Evolutionary conservation across 2,797 vertebrate species (phyloP).

Genomic region (Arremon brunneinucha): DNA sequence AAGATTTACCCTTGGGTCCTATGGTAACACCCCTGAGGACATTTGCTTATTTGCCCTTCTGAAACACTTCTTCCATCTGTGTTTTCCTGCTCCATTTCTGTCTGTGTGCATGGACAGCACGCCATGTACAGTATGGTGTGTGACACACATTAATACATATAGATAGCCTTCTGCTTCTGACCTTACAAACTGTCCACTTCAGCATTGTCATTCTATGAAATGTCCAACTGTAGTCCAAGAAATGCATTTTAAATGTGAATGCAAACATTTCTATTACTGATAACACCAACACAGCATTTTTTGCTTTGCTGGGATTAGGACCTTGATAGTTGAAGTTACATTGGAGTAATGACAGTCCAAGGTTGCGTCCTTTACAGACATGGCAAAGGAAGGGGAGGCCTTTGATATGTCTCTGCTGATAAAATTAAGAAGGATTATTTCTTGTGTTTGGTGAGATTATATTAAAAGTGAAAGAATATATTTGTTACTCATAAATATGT

Average conservation of each 20-base stretch:
- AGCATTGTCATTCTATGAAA: slow-evolving; percentile 59
- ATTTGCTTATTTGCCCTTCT: not conserved
- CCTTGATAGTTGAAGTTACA: slow-evolving; percentile 50
- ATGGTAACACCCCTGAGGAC: not conserved
- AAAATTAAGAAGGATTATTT: slow-evolving; percentile 17
- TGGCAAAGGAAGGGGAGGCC: not conserved
- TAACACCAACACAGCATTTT: slow-evolving; percentile 65
- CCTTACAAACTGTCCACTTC: slow-evolving; percentile 69
- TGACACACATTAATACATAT: slow-evolving; percentile 43
- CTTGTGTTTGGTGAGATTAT: not conserved
- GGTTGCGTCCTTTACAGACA: slow-evolving; percentile 2
- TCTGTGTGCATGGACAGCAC: not conserved
- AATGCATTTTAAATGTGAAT: slow-evolving; percentile 69
- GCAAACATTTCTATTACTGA: slow-evolving; percentile 69
- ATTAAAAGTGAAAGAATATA: not conserved
- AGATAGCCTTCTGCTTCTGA: slow-evolving; percentile 58
- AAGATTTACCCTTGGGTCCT: not conserved
- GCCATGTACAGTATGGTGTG: not conserved
- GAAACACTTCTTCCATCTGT: not conserved
- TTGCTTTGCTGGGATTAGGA: slow-evolving; percentile 52
- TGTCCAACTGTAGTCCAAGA: slow-evolving; percentile 52
- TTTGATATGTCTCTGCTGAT: slow-evolving; percentile 14
- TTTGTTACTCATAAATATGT: not conserved
- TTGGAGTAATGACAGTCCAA: slow-evolving; percentile 60
- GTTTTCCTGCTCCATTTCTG: not conserved